A percentile compares a stretch with the other conserved stretches of the same genome.
phyloP scores from a whole-genome alignment of 2,797 vertebrate species.

The Selene dorsalis region DNA sequence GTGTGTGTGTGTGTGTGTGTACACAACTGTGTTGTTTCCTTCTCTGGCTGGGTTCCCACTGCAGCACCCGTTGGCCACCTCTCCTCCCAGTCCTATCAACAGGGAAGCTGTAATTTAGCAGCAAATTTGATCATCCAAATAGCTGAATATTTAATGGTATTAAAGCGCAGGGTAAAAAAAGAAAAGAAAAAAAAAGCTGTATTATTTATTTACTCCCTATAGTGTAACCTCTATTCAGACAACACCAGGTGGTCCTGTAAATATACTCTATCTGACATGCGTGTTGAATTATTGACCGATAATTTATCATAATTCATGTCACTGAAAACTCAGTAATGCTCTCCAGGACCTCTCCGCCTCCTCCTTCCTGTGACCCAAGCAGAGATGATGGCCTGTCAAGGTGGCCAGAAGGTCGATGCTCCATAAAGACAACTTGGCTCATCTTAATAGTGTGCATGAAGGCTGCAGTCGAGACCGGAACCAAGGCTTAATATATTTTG shows the following conservation, averaged over 20 bases:
- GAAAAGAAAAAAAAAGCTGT: constrained; percentile 72
- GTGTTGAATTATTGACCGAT: constrained; percentile 96
- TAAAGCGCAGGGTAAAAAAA: constrained; percentile 83
- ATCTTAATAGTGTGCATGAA: background rate
- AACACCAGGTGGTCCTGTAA: constrained; percentile 90
- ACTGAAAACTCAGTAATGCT: constrained; percentile 89
- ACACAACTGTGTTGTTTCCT: constrained; percentile 49
- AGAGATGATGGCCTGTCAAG: constrained; percentile 43
- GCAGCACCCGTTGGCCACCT: constrained; percentile 67
- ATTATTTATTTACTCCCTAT: constrained; percentile 96
- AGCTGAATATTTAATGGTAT: constrained; percentile 99
- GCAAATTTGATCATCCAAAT: constrained; percentile 95
- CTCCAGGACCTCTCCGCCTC: constrained; percentile 55
- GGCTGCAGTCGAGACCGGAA: constrained; percentile 1
- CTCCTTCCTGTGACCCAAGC: constrained; percentile 54
- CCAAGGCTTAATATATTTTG: background rate
- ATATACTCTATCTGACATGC: constrained; percentile 90
- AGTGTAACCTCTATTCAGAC: constrained; percentile 88
- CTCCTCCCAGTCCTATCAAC: constrained; percentile 76
- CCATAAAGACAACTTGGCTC: background rate
- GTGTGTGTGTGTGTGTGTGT: constrained; percentile 21
- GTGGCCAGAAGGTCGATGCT: constrained; percentile 54
- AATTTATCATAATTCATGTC: constrained; percentile 98
- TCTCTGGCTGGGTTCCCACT: constrained; percentile 74
- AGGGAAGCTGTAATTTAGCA: constrained; percentile 90